Conservation (phyloP, 2,797 vertebrate species). For the Pelochelys cantorii region DNA sequence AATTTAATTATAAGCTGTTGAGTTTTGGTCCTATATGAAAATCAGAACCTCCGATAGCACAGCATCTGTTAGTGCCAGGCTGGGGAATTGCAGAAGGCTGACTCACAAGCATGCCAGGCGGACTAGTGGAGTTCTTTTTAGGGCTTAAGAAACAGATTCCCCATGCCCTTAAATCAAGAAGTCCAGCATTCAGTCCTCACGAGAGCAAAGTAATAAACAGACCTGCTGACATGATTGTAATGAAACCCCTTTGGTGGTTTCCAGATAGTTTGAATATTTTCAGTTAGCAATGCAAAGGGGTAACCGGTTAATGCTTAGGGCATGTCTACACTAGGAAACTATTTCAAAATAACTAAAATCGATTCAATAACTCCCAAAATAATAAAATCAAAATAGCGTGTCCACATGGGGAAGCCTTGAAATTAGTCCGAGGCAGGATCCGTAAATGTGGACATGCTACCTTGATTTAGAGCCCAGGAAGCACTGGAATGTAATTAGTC, state of each 20-base stretch:
- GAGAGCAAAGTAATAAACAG: background rate
- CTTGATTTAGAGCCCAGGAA: too few species aligned
- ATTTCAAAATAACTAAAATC: too few species aligned
- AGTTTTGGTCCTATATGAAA: background rate
- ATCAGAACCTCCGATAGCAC: background rate
- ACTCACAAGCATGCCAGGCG: background rate
- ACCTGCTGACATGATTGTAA: background rate
- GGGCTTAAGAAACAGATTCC: background rate
- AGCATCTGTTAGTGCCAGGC: fast-evolving
- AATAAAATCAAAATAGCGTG: too few species aligned
- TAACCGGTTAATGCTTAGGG: too few species aligned
- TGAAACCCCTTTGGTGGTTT: background rate
- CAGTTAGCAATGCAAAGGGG: too few species aligned
- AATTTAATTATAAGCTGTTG: background rate
- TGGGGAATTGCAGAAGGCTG: background rate
- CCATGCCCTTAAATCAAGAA: background rate
- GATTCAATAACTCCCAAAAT: too few species aligned
- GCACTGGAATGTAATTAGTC: too few species aligned
- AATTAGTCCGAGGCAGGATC: too few species aligned
- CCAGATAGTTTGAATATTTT: background rate
- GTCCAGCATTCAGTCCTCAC: background rate
- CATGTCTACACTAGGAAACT: too few species aligned
- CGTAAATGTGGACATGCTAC: too few species aligned
- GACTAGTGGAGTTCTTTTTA: background rate
- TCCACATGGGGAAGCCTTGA: too few species aligned